Evolutionary conservation across 2,888 invertebrate species (phyloP).

Genomic region (Patella depressa): DNA sequence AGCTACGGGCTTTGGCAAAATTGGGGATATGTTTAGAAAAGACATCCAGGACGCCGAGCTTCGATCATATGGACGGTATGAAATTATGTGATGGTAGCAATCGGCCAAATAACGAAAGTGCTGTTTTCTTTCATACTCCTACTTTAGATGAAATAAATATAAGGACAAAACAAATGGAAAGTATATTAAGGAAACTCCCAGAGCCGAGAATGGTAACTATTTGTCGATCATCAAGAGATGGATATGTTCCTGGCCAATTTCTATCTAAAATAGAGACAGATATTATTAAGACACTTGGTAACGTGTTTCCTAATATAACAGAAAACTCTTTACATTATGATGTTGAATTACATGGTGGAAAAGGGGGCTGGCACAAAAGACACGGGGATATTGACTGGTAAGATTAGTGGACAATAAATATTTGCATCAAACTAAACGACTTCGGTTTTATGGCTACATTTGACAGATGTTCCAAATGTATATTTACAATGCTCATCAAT

Average conservation of each 20-base stretch:
- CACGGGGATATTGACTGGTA: not conserved
- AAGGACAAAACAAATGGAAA: not conserved
- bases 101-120: not conserved
- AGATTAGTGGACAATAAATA: not conserved
- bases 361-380: not conserved
- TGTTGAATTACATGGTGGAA: not conserved
- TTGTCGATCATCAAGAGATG: conserved; percentile 13
- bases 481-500: too few relatives aligned
- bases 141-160: not conserved
- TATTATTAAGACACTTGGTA: not conserved
- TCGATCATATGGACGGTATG: not conserved
- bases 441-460: too few relatives aligned
- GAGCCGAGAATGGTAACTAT: conserved; percentile 12
- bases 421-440: too few relatives aligned
- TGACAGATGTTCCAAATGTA: too few relatives aligned
- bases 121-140: not conserved
- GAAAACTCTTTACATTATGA: not conserved
- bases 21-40: not conserved
- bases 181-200: not conserved
- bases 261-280: conserved; percentile 13
- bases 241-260: conserved; percentile 11
- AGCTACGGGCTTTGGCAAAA: not conserved
- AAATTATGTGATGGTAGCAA: not conserved
- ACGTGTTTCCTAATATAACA: not conserved
- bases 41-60: not conserved